Evolutionary conservation across 2,113 vertebrate genomes (phyloP), one percentile per base, ranked within the genome.

Genomic region (Melanerpes formicivorus): DNA sequence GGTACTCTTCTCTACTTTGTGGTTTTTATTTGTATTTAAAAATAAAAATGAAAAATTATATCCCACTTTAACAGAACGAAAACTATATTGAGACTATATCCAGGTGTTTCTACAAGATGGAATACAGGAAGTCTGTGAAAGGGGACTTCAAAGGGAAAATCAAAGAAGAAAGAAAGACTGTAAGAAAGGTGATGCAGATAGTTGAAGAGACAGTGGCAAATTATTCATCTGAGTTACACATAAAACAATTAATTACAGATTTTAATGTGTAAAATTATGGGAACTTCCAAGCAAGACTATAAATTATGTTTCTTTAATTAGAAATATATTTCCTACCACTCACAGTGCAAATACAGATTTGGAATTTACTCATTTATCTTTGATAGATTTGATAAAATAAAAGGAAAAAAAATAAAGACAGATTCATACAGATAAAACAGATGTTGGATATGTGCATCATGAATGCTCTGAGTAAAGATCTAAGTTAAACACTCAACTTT

Each of bases 71-170:
- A 22, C 29, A 73, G 18, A 59, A 4, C 54, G 29, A 87, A 90
- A 34, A n/a, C 27, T 56, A 70, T 17, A 54, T 3, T 26, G 3
- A 77, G 7, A 87, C 37, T 4, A 1, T 74, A 64, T 55, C 10
- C 44, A 79, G 16, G 25, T 69, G 17, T 74, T 90, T 88, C 26
- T 56, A 22, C 18, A 65, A 93, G 54, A 16, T 42, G 17, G 16
- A 70, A 64, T 52, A 75, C 5, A 44, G 32, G 14, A 87, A 59
- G 19, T 64, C 11, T 67, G 25, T 72, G 65, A 83, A 86, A 29
- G 25, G 18, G n/a, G 10, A 88, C 48, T 75, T 90, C 18, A 95
- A 80, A 88, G 50, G 25, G 22, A 90, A 63, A 94, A 71, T 59
- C 1, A 56, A 88, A 87, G 27, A 44, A 32, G 4, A 5, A 40